Percentiles rank a stretch among this genome's conserved stretches.
Conservation (phyloP, 1,140 invertebrate genomes). For the Pogonomyrmex californicus region DNA sequence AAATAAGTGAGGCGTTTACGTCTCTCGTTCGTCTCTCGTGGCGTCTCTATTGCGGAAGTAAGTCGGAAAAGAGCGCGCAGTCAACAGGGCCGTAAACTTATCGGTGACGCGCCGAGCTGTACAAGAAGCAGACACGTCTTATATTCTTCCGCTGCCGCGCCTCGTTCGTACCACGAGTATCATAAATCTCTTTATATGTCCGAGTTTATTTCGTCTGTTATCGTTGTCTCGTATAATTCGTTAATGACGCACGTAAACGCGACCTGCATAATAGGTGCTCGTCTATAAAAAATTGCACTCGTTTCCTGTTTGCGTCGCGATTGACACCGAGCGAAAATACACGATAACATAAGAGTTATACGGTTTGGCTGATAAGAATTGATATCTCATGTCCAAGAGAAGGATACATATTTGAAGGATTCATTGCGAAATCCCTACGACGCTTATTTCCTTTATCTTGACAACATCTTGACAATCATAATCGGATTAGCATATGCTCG, state of each 20-base stretch:
- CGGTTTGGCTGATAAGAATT: constrained; percentile 22
- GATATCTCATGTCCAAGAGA: neutral
- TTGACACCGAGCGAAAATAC: constrained; percentile 5
- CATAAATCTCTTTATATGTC: constrained; percentile 81
- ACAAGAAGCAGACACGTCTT: constrained; percentile 55
- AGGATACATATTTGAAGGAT: neutral
- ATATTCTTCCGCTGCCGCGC: constrained; percentile 9
- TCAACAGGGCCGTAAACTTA: constrained; percentile 72
- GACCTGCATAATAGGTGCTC: constrained; percentile 75
- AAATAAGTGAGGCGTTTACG: constrained; percentile 57
- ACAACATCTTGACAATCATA: neutral
- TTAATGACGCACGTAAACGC: constrained; percentile 82
- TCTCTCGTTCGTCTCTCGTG: constrained; percentile 4
- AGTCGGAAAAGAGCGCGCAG: constrained; percentile 52
- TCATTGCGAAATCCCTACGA: neutral
- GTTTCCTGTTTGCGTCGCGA: constrained; percentile 47
- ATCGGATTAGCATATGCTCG: neutral
- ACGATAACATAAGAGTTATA: constrained; percentile 4
- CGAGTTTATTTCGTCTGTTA: constrained; percentile 81
- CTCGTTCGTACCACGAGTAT: constrained; percentile 44
- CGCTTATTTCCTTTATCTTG: constrained; percentile 9
- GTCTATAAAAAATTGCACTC: constrained; percentile 55
- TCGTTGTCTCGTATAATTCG: constrained; percentile 82
- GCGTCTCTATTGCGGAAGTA: constrained; percentile 56
- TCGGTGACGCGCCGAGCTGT: constrained; percentile 58